Base-by-base conservation (phyloP, 2,797 vertebrate species). In the Enteromius unitaeniatus region DNA sequence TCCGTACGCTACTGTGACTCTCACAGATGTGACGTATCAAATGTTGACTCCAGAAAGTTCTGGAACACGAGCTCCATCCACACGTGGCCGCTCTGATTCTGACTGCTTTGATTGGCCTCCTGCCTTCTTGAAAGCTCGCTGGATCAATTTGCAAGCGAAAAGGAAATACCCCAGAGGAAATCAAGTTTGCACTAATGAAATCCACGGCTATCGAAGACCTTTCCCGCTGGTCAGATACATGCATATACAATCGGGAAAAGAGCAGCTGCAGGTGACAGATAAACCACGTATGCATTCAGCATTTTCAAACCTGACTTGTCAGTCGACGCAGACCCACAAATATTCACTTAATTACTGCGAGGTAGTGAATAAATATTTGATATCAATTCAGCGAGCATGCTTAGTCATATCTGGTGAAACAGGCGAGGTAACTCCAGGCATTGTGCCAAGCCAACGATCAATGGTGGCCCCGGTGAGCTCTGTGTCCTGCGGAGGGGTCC, bases 181-280 rank as follows among this genome's bases (percentile, higher is more conserved):
- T 87, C 86, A 87, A 78, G 86, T 88, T 84, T 79, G 83, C 70
- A 79, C 85, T 87, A 89, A 88, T 88, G 83, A 90, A 90, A 89
- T 90, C 84, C 88, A 81, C 47, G 68, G 74, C 86, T 84, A 87
- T 88, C 86, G 73, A 84, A 86, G 81, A 82, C 62, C 86, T 60
- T 78, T 74, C 53, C 84, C 68, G 80, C 82, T 67, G 68, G 70
- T 80, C 62, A 84, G 82, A 90, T 89, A 86, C 83, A 81, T 83
- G 84, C 82, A 79, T 87, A 89, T 86, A 86, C 84, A 79, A 83
- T 70, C 37, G 76, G 17, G 42, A 49, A 84, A 82, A 83, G 65
- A 82, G 79, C 87, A 82, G 58, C 85, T 90, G 89, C 86, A 84
- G 81, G 85, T 89, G 88, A 89, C 84, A 86, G 88, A 90, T 90